Evolutionary conservation across 2,888 invertebrate species (phyloP).

Genomic region (Melanargia galathea): DNA sequence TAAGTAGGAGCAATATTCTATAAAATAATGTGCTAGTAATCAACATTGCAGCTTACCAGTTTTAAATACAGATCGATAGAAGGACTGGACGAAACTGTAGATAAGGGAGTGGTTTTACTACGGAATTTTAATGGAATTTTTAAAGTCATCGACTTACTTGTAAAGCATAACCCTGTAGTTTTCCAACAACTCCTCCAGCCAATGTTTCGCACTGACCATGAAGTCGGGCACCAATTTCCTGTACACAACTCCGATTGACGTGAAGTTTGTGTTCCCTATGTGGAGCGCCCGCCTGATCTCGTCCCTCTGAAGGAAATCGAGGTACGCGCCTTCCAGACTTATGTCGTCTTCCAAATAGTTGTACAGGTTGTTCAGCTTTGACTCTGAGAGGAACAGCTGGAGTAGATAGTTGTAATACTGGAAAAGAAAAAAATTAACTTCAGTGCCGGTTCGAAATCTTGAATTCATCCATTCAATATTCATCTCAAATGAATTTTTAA

Average conservation of each 20-base stretch:
- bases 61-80: too few relatives aligned
- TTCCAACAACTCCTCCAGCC: constrained; percentile 79
- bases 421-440: constrained; percentile 40
- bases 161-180: constrained; percentile 83
- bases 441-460: background rate
- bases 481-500: too few relatives aligned
- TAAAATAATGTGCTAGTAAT: too few relatives aligned
- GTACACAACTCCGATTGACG: constrained; percentile 77
- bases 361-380: constrained; percentile 73
- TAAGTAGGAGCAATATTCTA: too few relatives aligned
- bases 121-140: too few relatives aligned
- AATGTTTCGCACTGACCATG: constrained; percentile 81
- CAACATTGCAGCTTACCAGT: too few relatives aligned
- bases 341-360: constrained; percentile 74
- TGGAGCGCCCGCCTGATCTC: constrained; percentile 76
- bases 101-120: too few relatives aligned
- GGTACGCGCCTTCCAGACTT: constrained; percentile 64
- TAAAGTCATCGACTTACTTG: constrained; percentile 66
- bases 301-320: constrained; percentile 69
- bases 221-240: constrained; percentile 77
- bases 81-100: background rate
- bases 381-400: constrained; percentile 67
- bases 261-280: constrained; percentile 78
- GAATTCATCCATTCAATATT: too few relatives aligned
- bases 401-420: constrained; percentile 79